Percentiles rank a stretch among this genome's conserved stretches.
These are phyloP conservation scores for Semotilus atromaculatus DNA, from an alignment of 2,797 vertebrate species.

Conservation along the genomic window DNA sequence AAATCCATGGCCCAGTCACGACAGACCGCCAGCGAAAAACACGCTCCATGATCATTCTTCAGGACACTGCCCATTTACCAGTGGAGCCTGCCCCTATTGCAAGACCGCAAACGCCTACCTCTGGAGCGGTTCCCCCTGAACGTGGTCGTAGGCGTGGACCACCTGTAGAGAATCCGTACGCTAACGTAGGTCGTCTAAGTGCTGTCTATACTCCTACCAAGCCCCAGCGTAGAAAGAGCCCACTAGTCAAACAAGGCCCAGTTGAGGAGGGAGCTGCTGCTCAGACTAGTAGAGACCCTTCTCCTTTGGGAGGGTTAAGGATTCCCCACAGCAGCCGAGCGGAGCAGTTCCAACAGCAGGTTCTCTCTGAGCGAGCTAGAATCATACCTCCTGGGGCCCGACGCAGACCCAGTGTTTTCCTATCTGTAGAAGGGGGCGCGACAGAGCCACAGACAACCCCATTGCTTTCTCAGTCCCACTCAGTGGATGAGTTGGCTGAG, in stretches of 20 bases:
- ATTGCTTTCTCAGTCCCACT: constrained; percentile 95
- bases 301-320: constrained; percentile 70
- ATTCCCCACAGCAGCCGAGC: constrained; percentile 84
- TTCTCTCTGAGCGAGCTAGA: constrained; percentile 80
- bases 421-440: constrained; percentile 91
- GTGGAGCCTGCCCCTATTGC: constrained; percentile 77
- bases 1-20: constrained; percentile 82
- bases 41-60: constrained; percentile 97
- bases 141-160: constrained; percentile 74
- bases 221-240: constrained; percentile 95
- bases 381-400: constrained; percentile 75
- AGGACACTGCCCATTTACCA: constrained; percentile 87
- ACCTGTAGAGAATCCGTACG: constrained; percentile 93
- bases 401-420: constrained; percentile 91
- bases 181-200: constrained; percentile 91
- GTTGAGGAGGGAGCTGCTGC: constrained; percentile 89
- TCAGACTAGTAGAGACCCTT: constrained; percentile 53
- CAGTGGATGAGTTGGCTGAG: constrained; percentile 93
- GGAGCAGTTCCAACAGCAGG: constrained; percentile 86
- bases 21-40: constrained; percentile 94
- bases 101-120: constrained; percentile 75
- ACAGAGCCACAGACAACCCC: constrained; percentile 82
- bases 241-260: constrained; percentile 94
- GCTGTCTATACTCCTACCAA: constrained; percentile 90
- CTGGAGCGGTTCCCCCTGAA: constrained; percentile 79